These are phyloP conservation scores for Piprites chloris DNA, from an alignment of 2,113 vertebrate genomes.

Conservation along the genomic window DNA sequence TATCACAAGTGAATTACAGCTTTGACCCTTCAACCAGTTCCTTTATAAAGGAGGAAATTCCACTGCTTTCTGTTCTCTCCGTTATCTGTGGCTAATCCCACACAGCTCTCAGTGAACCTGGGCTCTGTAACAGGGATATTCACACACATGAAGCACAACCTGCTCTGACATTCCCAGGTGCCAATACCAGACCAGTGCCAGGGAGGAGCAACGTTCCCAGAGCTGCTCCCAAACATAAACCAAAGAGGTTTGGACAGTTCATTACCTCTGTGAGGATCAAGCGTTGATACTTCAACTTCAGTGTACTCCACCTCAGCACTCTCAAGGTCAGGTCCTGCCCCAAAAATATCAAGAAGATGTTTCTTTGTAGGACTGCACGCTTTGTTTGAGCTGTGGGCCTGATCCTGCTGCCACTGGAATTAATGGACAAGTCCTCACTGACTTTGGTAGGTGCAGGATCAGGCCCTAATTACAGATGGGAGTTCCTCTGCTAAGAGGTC, in stretches of 20 bases:
- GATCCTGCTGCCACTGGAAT: conserved; percentile 15
- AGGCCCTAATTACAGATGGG: not conserved
- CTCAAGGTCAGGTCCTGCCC: conserved; percentile 71
- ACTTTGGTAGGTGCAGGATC: not conserved
- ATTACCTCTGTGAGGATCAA: conserved; percentile 73
- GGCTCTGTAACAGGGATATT: not conserved
- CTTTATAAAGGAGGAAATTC: not conserved
- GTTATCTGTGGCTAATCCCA: not conserved
- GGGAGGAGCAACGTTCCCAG: not conserved
- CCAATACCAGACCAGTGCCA: not conserved
- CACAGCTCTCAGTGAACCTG: not conserved
- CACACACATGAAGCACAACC: not conserved
- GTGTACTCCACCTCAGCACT: conserved; percentile 77
- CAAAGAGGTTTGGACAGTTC: not conserved
- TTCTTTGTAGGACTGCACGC: conserved; percentile 22
- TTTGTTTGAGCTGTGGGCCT: conserved; percentile 1
- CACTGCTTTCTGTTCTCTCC: not conserved
- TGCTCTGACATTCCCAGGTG: not conserved
- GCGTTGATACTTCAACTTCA: conserved; percentile 71
- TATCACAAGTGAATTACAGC: not conserved
- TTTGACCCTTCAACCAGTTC: not conserved
- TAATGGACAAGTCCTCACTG: not conserved
- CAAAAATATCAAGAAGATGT: conserved; percentile 67
- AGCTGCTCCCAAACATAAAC: not conserved
- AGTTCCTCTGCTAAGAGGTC: not conserved